Evolutionary conservation across 2,113 vertebrate species (phyloP), one percentile per base, ranked within the genome.

Genomic region (Petaurus breviceps): DNA sequence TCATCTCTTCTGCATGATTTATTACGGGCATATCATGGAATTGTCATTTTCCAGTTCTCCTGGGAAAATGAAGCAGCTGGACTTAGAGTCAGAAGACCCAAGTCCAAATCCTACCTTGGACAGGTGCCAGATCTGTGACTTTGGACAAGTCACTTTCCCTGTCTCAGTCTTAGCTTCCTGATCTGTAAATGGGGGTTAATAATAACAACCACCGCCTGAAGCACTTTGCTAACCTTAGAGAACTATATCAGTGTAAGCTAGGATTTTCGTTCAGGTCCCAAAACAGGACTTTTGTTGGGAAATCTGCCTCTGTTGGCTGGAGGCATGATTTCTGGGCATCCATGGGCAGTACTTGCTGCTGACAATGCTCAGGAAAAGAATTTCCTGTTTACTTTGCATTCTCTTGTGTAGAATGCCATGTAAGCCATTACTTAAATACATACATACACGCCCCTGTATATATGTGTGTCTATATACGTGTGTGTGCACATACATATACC

Each of bases 341-440:
- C 91, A 28, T 97, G 24, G 55, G 92, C 50, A 51, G 28, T 37
- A 54, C 57, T 57, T 51, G 28, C 90, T 10, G 92, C 92, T 93
- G 90, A 93, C 68, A 89, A 37, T 22, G 31, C 31, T 49, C 53
- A 49, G 26, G 37, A 77, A 90, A 96, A 53, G n/a, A 84, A n/a
- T 68, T 3, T 96, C 97, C 55, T 28, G 0, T 49, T 95, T 92
- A 10, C 92, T 95, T 93, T 94, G 49, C 61, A 93, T 9, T 0
- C 3, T n/a, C 5, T 77, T 68, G 47, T 77, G 25, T 49, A 47
- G 92, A 49, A 26, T 28, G 46, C 16, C 55, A 51, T 95, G 43
- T 77, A 91, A 94, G 37, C 24, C 57, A 54, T 55, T 26, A 26
- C 25, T 24, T 3, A 23, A 22, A 54, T 3, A 26, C 25, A 54